Evolutionary conservation across 1,140 invertebrate species (phyloP), one percentile per base, ranked within the genome.

Genomic region (Euwallacea similis): DNA sequence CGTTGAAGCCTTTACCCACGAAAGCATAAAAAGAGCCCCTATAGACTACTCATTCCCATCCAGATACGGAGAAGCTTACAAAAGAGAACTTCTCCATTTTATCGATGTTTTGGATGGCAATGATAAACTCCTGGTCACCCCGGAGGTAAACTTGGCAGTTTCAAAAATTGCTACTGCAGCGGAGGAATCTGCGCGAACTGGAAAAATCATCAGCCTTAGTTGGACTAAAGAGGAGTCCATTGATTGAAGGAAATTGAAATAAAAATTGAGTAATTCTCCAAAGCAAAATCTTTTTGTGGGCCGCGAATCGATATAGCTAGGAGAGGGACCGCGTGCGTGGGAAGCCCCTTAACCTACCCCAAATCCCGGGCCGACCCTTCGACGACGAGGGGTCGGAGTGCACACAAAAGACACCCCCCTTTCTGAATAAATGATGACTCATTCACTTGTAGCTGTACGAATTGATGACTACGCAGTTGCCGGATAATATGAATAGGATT

Each of bases 41-140:
- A 89, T 89, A 64, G 88, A 81, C 80, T 89, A 85, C 72, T 88
- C 85, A 0, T 91, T 90, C 76, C 80, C 87, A 0, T 89, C 87
- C 9, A 83, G 89, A 42, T 91, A 86, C 76, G 79, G 79, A 66
- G 79, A 84, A 42, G 86, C 86, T 1, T 91, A 91, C 75, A 72
- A 77, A 41, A 76, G 76, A 2, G 89, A 90, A 75, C 81, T 91
- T 73, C 85, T 90, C 15, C 88, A 90, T 73, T 91, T 91, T 72
- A 73, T 91, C 3, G 85, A 90, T 76, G 80, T 89, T 56, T 77
- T 88, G 2, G 79, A 86, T 82, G 85, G 87, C 87, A 70, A 67
- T 11, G 78, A 76, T 0, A 77, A 83, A 6, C 67, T 80, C 7
- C 69, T 77, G 2, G 83, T 88, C 21, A 33, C 21, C 21, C 21